A percentile compares a stretch with the other conserved stretches of the same genome.
These are phyloP conservation scores for Masticophis lateralis DNA, from an alignment of 2,797 vertebrate genomes.

Conservation along the genomic window DNA sequence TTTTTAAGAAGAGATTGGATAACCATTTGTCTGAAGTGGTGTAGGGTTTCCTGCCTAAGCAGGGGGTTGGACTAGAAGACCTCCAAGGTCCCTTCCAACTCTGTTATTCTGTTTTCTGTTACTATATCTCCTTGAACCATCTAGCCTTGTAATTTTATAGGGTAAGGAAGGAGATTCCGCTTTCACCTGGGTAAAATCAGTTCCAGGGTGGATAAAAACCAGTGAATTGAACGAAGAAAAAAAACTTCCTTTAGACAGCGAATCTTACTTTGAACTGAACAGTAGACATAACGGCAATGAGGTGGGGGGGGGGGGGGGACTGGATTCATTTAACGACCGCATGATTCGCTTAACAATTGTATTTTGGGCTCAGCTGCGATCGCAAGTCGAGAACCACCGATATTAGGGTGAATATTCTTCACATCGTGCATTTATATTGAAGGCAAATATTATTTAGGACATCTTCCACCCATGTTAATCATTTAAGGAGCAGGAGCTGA, in stretches of 20 bases:
- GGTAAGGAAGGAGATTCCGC: neutral
- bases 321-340: neutral
- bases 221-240: neutral
- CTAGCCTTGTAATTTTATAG: neutral
- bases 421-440: neutral
- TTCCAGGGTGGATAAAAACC: neutral
- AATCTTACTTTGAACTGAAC: neutral
- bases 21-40: no score
- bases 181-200: neutral
- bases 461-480: no score
- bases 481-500: no score
- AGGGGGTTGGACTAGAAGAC: no score
- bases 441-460: neutral
- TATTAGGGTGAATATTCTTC: neutral
- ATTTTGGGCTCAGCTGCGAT: neutral
- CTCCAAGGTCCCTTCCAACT: no score
- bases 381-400: neutral
- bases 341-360: neutral
- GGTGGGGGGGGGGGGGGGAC: accelerated
- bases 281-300: neutral
- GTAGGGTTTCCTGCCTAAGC: no score
- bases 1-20: no score
- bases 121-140: no score
- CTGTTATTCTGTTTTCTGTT: no score
- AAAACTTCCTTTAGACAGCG: neutral